A percentile compares a stretch with the other conserved stretches of the same genome.
phyloP scores from a whole-genome alignment of 2,113 vertebrate species.

The Seriola dumerili region DNA sequence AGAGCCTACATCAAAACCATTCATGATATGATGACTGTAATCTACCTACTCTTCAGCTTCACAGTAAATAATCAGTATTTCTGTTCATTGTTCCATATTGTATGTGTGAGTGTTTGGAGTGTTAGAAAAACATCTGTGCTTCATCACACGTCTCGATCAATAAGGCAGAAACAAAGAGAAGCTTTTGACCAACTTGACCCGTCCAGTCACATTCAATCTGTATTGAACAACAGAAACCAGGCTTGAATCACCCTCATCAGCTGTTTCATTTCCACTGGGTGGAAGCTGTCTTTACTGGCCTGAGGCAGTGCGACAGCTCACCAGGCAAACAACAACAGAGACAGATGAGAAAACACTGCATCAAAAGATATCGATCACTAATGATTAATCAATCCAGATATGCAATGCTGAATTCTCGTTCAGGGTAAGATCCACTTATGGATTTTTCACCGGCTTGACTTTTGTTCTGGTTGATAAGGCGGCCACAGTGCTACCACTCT shows the following conservation, averaged over 20 bases:
- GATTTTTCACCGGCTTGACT: conserved; percentile 35
- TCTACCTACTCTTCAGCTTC: not conserved
- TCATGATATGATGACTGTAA: not conserved
- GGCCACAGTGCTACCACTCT: conserved; percentile 27
- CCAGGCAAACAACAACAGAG: not conserved
- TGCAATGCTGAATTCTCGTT: not conserved
- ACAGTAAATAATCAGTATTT: not conserved
- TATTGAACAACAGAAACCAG: not conserved
- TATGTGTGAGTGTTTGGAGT: not conserved
- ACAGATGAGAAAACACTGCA: conserved; percentile 28
- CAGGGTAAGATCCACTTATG: conserved; percentile 23
- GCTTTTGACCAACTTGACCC: conserved; percentile 6
- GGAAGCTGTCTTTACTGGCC: not conserved
- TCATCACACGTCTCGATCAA: conserved; percentile 2
- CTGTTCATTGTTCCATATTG: not conserved
- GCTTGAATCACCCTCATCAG: conserved; percentile 22
- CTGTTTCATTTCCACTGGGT: conserved; percentile 8
- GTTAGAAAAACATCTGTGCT: not conserved
- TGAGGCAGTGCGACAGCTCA: not conserved
- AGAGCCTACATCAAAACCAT: not conserved
- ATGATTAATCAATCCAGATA: conserved; percentile 47
- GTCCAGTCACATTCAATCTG: conserved; percentile 41
- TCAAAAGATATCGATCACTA: conserved; percentile 44
- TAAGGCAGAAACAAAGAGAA: not conserved
- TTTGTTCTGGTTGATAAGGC: conserved; percentile 47